A percentile compares a stretch with the other conserved stretches of the same genome.
These are phyloP conservation scores for Eupleurogrammus muticus DNA, from an alignment of 2,797 vertebrate species.

Conservation along the genomic window DNA sequence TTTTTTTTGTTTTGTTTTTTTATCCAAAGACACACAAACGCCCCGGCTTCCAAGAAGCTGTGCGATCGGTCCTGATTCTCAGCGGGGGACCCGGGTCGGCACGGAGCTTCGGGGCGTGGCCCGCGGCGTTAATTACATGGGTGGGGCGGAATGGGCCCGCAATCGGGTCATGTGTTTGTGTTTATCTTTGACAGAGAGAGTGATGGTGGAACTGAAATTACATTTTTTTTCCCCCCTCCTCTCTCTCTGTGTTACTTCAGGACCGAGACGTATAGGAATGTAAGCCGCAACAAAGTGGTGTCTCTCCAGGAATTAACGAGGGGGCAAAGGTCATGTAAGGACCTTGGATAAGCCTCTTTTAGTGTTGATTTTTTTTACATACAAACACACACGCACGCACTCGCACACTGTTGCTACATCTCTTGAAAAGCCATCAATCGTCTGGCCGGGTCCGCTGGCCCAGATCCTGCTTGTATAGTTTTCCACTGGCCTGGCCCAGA, in stretches of 20 bases:
- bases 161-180: slow-evolving; percentile 14
- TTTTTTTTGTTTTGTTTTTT: no score
- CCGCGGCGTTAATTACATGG: slow-evolving; percentile 42
- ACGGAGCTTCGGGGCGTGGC: slow-evolving; percentile 34
- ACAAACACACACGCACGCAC: slow-evolving; percentile 11
- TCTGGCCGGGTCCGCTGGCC: slow-evolving; percentile 55
- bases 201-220: slow-evolving; percentile 13
- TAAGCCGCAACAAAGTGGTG: slow-evolving; percentile 7
- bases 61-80: slow-evolving; percentile 25
- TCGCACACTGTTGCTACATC: slow-evolving; percentile 12
- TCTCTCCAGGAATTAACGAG: slow-evolving; percentile 34
- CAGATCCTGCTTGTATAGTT: slow-evolving; percentile 63
- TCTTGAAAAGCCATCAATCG: slow-evolving; percentile 65
- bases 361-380: slow-evolving; percentile 29
- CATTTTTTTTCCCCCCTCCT: not conserved
- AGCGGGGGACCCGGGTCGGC: slow-evolving; percentile 23
- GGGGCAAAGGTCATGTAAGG: slow-evolving; percentile 54
- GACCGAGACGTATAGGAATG: slow-evolving; percentile 39
- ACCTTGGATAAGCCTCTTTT: slow-evolving; percentile 41
- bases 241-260: slow-evolving; percentile 29
- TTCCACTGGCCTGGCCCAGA: slow-evolving; percentile 61
- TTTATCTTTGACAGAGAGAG: slow-evolving; percentile 23
- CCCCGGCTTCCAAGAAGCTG: slow-evolving; percentile 52
- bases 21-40: slow-evolving; percentile 55
- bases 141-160: slow-evolving; percentile 27